phyloP scores from a whole-genome alignment of 2,797 vertebrate genomes.

The Okamejei kenojei region DNA sequence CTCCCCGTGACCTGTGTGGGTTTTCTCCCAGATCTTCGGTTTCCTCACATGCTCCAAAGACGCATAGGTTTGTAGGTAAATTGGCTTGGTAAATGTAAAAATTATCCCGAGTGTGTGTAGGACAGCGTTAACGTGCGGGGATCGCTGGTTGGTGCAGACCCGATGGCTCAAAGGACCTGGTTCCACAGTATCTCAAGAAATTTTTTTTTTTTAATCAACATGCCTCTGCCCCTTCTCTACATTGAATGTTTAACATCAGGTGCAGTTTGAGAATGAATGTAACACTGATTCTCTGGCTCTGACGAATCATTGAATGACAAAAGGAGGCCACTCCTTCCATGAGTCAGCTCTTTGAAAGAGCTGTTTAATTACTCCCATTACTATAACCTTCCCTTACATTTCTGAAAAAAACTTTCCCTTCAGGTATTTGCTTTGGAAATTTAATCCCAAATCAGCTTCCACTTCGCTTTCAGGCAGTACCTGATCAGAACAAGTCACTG shows the following conservation, averaged over 20 bases:
- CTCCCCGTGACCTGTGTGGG: no score
- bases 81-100: no score
- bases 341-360: neutral
- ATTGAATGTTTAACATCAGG: neutral
- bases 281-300: neutral
- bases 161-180: no score
- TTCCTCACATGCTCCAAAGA: no score
- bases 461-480: neutral
- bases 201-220: no score
- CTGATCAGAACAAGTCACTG: neutral
- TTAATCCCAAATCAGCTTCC: neutral
- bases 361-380: neutral
- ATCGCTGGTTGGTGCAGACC: no score
- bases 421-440: slow-evolving; percentile 5
- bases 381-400: neutral
- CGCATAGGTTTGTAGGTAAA: no score
- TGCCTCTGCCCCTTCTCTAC: neutral
- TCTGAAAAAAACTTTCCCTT: neutral
- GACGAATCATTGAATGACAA: neutral
- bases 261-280: neutral
- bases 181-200: no score
- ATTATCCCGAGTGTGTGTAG: no score
- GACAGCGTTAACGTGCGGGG: no score
- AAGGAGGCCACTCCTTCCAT: neutral
- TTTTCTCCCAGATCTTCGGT: no score